phyloP scores from a whole-genome alignment of 2,113 vertebrate genomes.

The Marmota monax region DNA sequence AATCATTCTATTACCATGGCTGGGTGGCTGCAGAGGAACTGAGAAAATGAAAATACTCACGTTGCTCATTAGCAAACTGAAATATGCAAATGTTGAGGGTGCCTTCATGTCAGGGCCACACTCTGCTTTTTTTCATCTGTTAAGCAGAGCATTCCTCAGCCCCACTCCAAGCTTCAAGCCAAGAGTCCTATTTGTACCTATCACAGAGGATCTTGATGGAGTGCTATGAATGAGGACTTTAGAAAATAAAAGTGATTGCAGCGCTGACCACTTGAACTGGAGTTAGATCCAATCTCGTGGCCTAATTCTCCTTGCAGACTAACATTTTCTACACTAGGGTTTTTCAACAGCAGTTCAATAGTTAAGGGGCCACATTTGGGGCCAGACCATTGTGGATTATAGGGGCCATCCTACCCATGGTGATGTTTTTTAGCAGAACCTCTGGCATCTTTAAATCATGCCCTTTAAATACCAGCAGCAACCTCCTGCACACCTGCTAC shows the following conservation, averaged over 20 bases:
- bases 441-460: not conserved
- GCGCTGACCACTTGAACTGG: not conserved
- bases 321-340: not conserved
- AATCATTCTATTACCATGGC: slow-evolving; percentile 56
- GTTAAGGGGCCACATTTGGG: not conserved
- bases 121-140: not conserved
- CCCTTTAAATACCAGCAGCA: not conserved
- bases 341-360: not conserved
- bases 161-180: not conserved
- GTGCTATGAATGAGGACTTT: not conserved
- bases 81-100: slow-evolving; percentile 33
- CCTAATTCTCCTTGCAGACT: not conserved
- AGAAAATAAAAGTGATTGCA: not conserved
- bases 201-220: not conserved
- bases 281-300: not conserved
- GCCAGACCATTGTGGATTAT: not conserved
- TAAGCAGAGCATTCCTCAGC: not conserved
- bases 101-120: not conserved
- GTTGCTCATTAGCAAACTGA: slow-evolving; percentile 43
- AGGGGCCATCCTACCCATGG: not conserved
- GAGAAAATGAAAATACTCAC: slow-evolving; percentile 73
- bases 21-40: slow-evolving; percentile 59
- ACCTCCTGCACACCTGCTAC: fast-evolving
- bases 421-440: not conserved
- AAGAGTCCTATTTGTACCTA: not conserved